A percentile compares a stretch with the other conserved stretches of the same genome.
These are phyloP conservation scores for Drusus annulatus DNA, from an alignment of 1,140 invertebrate species.

Conservation along the genomic window DNA sequence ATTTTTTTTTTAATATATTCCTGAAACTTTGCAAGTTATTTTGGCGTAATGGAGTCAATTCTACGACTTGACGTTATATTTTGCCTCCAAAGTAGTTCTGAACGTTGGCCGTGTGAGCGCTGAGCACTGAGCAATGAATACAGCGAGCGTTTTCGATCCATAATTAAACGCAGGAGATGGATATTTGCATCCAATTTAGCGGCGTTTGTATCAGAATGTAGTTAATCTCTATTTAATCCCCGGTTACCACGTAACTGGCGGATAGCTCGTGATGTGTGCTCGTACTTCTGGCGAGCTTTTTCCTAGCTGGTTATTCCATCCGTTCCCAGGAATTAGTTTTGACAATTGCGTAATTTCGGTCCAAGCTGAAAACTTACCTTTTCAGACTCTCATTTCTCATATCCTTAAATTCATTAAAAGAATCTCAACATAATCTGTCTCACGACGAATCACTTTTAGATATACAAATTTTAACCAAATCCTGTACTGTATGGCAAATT, in stretches of 20 bases:
- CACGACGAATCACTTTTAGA: too few relatives aligned
- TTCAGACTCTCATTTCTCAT: too few relatives aligned
- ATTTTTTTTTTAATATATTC: too few relatives aligned
- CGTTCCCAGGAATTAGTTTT: constrained; percentile 7
- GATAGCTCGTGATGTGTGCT: constrained; percentile 30
- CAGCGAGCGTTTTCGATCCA: background rate
- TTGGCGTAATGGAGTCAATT: too few relatives aligned
- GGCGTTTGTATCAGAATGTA: constrained; percentile 28
- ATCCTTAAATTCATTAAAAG: too few relatives aligned
- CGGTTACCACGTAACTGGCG: background rate
- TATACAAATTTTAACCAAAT: too few relatives aligned
- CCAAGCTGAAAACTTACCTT: too few relatives aligned
- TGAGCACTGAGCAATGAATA: background rate
- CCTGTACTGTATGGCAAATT: too few relatives aligned
- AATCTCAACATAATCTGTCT: too few relatives aligned
- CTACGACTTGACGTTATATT: background rate
- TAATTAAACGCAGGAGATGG: constrained; percentile 16
- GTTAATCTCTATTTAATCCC: constrained; percentile 34
- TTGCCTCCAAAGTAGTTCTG: background rate
- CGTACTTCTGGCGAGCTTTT: background rate
- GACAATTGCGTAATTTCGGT: constrained; percentile 17
- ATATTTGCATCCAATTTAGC: constrained; percentile 40
- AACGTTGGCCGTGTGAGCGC: background rate
- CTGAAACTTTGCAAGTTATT: too few relatives aligned
- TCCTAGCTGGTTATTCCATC: background rate